Evolutionary conservation across 1,140 invertebrate species (phyloP), one percentile per base, ranked within the genome.

Genomic region (Bombus impatiens): DNA sequence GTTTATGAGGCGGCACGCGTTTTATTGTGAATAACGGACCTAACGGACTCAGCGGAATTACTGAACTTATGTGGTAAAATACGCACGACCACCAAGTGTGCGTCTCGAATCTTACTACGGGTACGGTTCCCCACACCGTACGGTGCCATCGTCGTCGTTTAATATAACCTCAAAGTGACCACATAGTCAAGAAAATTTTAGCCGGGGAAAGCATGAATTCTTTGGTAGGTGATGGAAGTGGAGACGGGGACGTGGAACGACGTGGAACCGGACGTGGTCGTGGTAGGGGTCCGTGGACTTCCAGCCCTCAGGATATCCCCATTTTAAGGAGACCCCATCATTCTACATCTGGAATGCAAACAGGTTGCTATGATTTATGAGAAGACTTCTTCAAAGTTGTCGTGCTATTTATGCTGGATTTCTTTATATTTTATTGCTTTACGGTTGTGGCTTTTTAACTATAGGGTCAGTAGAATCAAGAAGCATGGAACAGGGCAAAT

Each of bases 321-420:
- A 68, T 15, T 8, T 72, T 93, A 22, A 90, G 93, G 53, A 91
- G 88, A 79, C 93, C 88, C 44, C 79, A 86, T 75, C 28, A 83
- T 15, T 40, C 75, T 72, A 81, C 59, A 32, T 78, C 67, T 35
- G 68, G 75, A 71, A 5, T 35, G n/a, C 80, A 82, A 68, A 79
- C 81, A 82, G 71, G 85, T 86, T 76, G n/a, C 32, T 70, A 59
- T 32, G 12, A 47, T 37, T 71, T 82, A 22, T 68, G 32, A 70
- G 15, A 53, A 47, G 35, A n/a, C 6, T 28, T 65, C 28, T 65
- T 42, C 8, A 37, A n/a, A 40, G 12, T 28, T 5, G 12, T 10
- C 37, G 6, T 28, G 18, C 25, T 25, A 68, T 68, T 35, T 68
- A 37, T 35, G n/a, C 25, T 67, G 53, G 44, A 44, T 72, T 44